Conservation (phyloP, 2,113 vertebrate genomes). For the Atherinomorus stipes region DNA sequence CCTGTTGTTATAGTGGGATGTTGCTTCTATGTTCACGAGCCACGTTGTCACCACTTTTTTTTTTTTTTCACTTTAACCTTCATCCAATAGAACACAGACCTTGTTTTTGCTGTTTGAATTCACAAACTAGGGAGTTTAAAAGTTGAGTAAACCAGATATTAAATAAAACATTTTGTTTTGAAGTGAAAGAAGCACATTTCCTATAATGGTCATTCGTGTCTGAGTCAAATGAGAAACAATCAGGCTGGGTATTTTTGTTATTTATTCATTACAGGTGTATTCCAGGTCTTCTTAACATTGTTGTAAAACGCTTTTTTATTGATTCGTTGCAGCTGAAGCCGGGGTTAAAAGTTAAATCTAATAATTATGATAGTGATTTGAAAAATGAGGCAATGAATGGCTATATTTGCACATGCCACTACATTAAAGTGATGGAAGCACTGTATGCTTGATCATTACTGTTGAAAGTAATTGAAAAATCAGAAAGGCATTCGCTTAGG, state of each 20-base stretch:
- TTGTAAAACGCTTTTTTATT: slow-evolving; percentile 21
- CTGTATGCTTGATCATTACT: background rate
- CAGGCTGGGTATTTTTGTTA: slow-evolving; percentile 21
- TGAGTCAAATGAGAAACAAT: slow-evolving; percentile 44
- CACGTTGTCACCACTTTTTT: slow-evolving; percentile 36
- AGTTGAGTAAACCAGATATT: background rate
- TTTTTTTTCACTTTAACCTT: slow-evolving; percentile 28
- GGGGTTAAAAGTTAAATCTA: slow-evolving; percentile 33
- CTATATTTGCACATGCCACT: background rate
- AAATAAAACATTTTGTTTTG: background rate
- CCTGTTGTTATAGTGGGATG: slow-evolving; percentile 62
- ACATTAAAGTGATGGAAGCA: background rate
- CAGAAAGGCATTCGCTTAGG: too few species aligned
- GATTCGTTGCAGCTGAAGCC: slow-evolving; percentile 30
- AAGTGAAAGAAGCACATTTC: slow-evolving; percentile 25
- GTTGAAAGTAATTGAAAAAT: background rate
- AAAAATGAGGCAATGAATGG: slow-evolving; percentile 10
- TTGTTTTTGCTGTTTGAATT: slow-evolving; percentile 16
- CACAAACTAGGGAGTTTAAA: slow-evolving; percentile 1
- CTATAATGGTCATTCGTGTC: slow-evolving; percentile 29
- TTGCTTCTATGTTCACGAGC: slow-evolving; percentile 43
- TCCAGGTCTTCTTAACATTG: slow-evolving; percentile 22
- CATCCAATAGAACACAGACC: slow-evolving; percentile 14
- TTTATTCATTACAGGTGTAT: slow-evolving; percentile 33
- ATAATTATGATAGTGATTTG: slow-evolving; percentile 31